Evolutionary conservation across 2,888 invertebrate species (phyloP), one percentile per base, ranked within the genome.

Genomic region (Agrotis puta): DNA sequence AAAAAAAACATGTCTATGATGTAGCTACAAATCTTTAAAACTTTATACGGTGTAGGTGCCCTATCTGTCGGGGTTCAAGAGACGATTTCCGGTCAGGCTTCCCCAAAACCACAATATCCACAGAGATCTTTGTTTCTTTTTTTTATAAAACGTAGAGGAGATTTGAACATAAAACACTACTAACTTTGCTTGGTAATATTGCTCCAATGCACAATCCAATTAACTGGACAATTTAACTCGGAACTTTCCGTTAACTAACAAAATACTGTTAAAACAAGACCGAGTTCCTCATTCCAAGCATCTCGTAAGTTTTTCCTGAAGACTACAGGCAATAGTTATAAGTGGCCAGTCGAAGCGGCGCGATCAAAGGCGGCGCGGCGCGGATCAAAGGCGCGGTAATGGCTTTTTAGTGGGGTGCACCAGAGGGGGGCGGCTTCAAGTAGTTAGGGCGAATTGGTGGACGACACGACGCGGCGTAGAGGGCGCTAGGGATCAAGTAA

Each of bases 321-420:
- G 70, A 81, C 84, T 84, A 85, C 80, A 84, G 78, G 91, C 91
- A 90, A 92, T 92, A 92, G 92, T 90, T 91, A 92, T 84, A 94
- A 86, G 94, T 93, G 93, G 93, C 88, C 92, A 92, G 93, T 92
- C 91, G 92, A 92, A 92, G 91, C 92, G 91, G 90, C 85, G 90
- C 92, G 91, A 93, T 94, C 94, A 94, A 92, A 93, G 93, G 86
- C 84, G 82, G 84, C 81, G 92, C 91, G 92, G 91, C 87, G 87
- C 87, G 92, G 89, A 94, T 95, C 95, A 95, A 95, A 95, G 94
- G 89, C 89, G 86, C 85, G 85, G 88, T 94, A 94, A 95, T 94
- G 93, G 94, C 92, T 94, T 94, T 94, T 93, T 92, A 94, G 92
- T 90, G 91, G 88, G 89, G 88, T 83, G 88, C 81, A 86, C 80